Percentiles rank a stretch among this genome's conserved stretches.
phyloP scores from a whole-genome alignment of 64 coral and sea anemone species.

The Acropora yongei region DNA sequence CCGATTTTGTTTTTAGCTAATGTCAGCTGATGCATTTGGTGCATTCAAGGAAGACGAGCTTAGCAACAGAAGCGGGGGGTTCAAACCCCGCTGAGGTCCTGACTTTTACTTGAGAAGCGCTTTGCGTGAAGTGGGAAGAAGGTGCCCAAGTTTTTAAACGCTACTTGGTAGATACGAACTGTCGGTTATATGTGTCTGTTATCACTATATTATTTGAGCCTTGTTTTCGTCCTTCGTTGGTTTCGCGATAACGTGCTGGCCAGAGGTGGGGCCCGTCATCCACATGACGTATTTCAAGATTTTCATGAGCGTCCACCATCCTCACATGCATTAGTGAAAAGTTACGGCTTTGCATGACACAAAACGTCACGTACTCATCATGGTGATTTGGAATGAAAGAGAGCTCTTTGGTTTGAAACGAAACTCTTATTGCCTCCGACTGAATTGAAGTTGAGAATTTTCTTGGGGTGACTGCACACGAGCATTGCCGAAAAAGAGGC shows the following conservation, averaged over 20 bases:
- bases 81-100: too few species aligned
- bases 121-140: slow-evolving; percentile 69
- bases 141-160: background rate
- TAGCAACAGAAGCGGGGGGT: slow-evolving; percentile 36
- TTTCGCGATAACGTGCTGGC: slow-evolving; percentile 94
- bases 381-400: background rate
- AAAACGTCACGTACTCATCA: background rate
- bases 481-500: too few species aligned
- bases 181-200: background rate
- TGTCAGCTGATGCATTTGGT: slow-evolving; percentile 90
- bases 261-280: slow-evolving; percentile 88
- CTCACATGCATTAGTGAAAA: slow-evolving; percentile 58
- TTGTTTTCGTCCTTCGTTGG: slow-evolving; percentile 2
- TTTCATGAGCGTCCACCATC: slow-evolving; percentile 75
- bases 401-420: background rate
- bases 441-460: too few species aligned
- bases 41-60: slow-evolving; percentile 85
- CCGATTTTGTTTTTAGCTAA: slow-evolving; percentile 44
- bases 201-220: background rate
- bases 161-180: background rate
- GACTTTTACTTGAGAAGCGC: background rate
- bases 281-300: slow-evolving; percentile 85
- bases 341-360: slow-evolving; percentile 62
- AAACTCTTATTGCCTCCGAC: too few species aligned
- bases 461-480: too few species aligned